Evolutionary conservation across 2,888 invertebrate species (phyloP), one percentile per base, ranked within the genome.

Genomic region (Druceiella hillmani): DNA sequence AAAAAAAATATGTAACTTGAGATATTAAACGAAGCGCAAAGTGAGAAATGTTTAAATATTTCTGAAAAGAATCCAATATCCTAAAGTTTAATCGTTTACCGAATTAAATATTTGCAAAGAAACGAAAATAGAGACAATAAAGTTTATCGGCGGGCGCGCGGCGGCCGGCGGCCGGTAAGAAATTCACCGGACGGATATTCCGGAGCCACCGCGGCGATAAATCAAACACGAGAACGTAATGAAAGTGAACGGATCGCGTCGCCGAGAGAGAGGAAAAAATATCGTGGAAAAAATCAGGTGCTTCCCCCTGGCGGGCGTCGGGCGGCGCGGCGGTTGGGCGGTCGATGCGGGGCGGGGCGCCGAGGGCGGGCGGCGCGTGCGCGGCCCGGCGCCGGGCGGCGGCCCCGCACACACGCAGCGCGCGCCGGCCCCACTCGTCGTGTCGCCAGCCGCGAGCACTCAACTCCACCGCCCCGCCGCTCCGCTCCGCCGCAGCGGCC

Each of bases 221-320:
- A 70, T 70, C 70, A 69, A 70, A 70, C 70, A 69, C 65, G 67
- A 69, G 66, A 68, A 68, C 70, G 67, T 69, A 70, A 70, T 70
- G 69, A 70, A 70, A 70, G 69, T 69, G 69, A 70, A 68, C 69
- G 69, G 69, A 69, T 69, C 68, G 68, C 68, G 68, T 67, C 67
- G 69, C 66, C 66, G 66, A 65, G 65, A 62, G 61, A 66, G 66
- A 66, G 69, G 67, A 67, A 68, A 68, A 70, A 70, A 68, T 69
- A 69, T 69, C 69, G 68, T 68, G 68, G 69, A 68, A 70, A 70
- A 69, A 70, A 70, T 69, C 69, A 69, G 69, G 69, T 70, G 69
- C 68, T 66, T 66, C 68, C 66, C 67, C 67, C 66, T 65, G 62
- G 64, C 65, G 67, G 27, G 55, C 52, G 55, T 57, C 56, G 55